These are phyloP conservation scores for Darwinula stevensoni DNA, from an alignment of 2,888 invertebrate genomes.

Conservation along the genomic window DNA sequence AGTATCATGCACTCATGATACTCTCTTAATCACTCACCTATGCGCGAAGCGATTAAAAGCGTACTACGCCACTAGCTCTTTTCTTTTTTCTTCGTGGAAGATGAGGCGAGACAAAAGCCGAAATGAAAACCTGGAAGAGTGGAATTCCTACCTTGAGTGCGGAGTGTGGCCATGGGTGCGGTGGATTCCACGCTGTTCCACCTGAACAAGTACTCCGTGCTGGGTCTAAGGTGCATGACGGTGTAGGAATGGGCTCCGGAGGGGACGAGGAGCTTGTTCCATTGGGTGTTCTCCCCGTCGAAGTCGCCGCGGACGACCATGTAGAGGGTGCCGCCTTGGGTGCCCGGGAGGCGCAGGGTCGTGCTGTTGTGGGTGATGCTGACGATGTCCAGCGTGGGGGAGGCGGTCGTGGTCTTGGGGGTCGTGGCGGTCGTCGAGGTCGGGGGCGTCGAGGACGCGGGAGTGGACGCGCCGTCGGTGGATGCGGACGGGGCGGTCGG, in stretches of 20 bases:
- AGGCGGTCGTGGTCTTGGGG: not conserved
- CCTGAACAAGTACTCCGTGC: not conserved
- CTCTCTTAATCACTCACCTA: too few species aligned
- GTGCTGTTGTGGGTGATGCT: not conserved
- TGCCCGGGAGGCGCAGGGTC: not conserved
- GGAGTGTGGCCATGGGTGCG: not conserved
- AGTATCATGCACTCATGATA: too few species aligned
- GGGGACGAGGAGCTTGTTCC: not conserved
- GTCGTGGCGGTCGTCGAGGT: not conserved
- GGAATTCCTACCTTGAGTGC: not conserved
- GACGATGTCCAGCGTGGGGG: not conserved
- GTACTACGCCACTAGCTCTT: too few species aligned
- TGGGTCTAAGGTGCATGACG: not conserved
- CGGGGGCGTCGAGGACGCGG: not conserved
- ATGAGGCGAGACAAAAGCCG: too few species aligned
- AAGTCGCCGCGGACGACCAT: not conserved
- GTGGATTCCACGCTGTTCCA: not conserved
- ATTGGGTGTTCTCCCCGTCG: not conserved
- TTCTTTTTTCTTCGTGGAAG: too few species aligned
- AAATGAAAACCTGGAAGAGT: too few species aligned
- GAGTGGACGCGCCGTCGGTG: not conserved
- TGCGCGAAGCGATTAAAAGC: too few species aligned
- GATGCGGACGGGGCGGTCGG: not conserved
- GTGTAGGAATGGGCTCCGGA: conserved; percentile 1
- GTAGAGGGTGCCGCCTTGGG: not conserved